These are phyloP conservation scores for Caligus rogercresseyi DNA, from an alignment of 1,140 invertebrate species.

Conservation along the genomic window DNA sequence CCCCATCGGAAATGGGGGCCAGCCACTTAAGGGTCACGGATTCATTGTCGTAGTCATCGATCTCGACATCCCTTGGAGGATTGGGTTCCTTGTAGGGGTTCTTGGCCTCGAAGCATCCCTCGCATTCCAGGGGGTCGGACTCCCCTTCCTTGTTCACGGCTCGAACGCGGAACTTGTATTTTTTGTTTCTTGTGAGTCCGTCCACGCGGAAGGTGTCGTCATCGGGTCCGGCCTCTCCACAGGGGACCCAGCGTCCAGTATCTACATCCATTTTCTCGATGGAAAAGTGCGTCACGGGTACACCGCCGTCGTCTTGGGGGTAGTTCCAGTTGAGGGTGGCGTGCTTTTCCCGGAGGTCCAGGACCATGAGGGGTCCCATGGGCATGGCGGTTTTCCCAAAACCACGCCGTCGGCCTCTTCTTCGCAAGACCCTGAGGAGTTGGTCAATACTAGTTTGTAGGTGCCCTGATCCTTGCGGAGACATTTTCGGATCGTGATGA, in stretches of 20 bases:
- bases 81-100: slow-evolving; percentile 63
- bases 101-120: slow-evolving; percentile 68
- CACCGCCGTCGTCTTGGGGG: slow-evolving; percentile 82
- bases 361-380: slow-evolving; percentile 31
- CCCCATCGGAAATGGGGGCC: slow-evolving; percentile 77
- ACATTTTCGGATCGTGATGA: slow-evolving; percentile 67
- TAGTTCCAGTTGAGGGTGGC: slow-evolving; percentile 83
- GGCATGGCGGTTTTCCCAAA: slow-evolving; percentile 34
- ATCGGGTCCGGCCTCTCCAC: slow-evolving; percentile 60
- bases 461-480: slow-evolving; percentile 71
- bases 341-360: slow-evolving; percentile 70
- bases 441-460: slow-evolving; percentile 64
- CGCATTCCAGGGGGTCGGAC: slow-evolving; percentile 82
- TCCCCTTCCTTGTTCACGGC: slow-evolving; percentile 96
- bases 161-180: slow-evolving; percentile 94
- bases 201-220: slow-evolving; percentile 66
- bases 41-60: slow-evolving; percentile 82
- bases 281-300: slow-evolving; percentile 79
- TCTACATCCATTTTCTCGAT: slow-evolving; percentile 92
- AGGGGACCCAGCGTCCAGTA: slow-evolving; percentile 74
- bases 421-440: slow-evolving; percentile 64
- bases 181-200: slow-evolving; percentile 85
- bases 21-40: slow-evolving; percentile 81
- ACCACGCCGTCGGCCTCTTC: slow-evolving; percentile 68
- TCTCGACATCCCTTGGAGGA: slow-evolving; percentile 33